Evolutionary conservation across 2,888 invertebrate species (phyloP).

Genomic region (Sminthurides aquaticus): DNA sequence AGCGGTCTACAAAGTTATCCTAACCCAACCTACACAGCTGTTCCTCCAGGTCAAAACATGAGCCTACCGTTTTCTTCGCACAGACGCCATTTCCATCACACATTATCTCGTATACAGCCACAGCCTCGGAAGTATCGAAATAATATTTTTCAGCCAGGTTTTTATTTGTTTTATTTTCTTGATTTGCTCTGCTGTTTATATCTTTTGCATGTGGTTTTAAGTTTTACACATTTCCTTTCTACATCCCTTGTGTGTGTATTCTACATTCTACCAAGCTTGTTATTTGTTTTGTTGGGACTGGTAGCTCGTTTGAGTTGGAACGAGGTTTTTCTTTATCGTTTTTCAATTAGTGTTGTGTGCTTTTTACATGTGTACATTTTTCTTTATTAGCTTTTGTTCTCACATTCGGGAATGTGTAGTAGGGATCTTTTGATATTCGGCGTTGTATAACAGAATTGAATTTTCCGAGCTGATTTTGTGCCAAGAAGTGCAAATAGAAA

Average conservation of each 20-base stretch:
- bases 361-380: too few species aligned
- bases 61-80: constrained; percentile 37
- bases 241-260: too few species aligned
- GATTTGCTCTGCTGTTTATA: constrained; percentile 23
- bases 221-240: background rate
- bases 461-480: too few species aligned
- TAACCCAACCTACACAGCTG: constrained; percentile 26
- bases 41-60: constrained; percentile 26
- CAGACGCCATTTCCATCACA: constrained; percentile 40
- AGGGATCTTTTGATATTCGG: too few species aligned
- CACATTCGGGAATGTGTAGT: too few species aligned
- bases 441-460: too few species aligned
- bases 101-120: constrained; percentile 42
- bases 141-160: constrained; percentile 41
- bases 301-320: too few species aligned
- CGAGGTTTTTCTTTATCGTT: too few species aligned
- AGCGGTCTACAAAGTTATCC: constrained; percentile 34
- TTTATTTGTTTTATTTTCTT: constrained; percentile 25
- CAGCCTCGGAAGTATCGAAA: constrained; percentile 42
- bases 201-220: constrained; percentile 9
- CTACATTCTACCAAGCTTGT: too few species aligned
- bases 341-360: too few species aligned
- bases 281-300: background rate
- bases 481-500: too few species aligned
- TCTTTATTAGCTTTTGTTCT: too few species aligned